These are phyloP conservation scores for Nothocercus julius DNA, from an alignment of 2,113 vertebrate genomes.

Conservation along the genomic window DNA sequence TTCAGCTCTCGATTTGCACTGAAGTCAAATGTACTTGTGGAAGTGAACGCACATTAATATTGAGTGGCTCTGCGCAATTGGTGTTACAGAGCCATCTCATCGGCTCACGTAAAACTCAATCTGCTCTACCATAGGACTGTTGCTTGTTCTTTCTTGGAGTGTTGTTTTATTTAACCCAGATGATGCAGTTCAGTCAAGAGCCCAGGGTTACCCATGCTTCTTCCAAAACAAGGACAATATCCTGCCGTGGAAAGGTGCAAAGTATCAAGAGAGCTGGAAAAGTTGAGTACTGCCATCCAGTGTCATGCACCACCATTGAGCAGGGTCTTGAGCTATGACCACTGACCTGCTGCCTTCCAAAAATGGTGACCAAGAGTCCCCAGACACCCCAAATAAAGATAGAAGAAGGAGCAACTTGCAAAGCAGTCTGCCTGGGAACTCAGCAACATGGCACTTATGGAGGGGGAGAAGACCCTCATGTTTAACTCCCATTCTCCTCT, in stretches of 20 bases:
- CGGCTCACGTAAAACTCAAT: not conserved
- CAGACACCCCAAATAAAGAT: not conserved
- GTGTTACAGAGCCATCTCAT: not conserved
- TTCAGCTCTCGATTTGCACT: constrained; percentile 22
- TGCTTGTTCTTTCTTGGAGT: not conserved
- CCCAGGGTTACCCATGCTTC: not conserved
- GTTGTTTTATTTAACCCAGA: constrained; percentile 12
- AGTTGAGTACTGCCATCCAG: not conserved
- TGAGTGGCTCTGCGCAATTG: constrained; percentile 11
- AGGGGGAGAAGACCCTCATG: not conserved
- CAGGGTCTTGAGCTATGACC: rapidly evolving
- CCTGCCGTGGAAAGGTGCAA: not conserved
- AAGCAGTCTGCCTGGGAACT: not conserved
- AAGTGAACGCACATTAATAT: not conserved
- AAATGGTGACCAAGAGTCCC: not conserved
- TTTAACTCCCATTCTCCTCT: not conserved
- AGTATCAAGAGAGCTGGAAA: not conserved
- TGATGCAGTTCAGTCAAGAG: not conserved
- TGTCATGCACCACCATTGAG: not conserved
- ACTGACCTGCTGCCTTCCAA: not conserved
- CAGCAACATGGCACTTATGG: not conserved
- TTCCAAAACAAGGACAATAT: not conserved
- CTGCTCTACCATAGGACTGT: not conserved
- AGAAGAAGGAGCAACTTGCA: not conserved
- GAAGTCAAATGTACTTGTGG: not conserved